Evolutionary conservation across 2,888 invertebrate species (phyloP), one percentile per base, ranked within the genome.

Genomic region (Drosophila meridionalis): DNA sequence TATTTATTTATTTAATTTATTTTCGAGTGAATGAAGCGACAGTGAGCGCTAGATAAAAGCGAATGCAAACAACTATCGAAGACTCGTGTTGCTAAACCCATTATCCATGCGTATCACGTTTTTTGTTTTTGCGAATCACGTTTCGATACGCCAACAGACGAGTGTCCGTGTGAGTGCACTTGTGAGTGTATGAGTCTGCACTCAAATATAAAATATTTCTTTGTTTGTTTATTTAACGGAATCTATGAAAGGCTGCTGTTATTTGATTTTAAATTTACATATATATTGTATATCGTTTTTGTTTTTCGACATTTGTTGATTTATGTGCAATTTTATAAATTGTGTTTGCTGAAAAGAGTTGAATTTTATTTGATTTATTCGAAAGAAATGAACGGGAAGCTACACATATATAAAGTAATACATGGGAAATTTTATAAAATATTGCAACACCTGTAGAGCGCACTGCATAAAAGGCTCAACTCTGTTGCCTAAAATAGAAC

Each of bases 101-200:
- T 86, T 80, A 73, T 70, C 75, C 75, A 86, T 77, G 76, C 82
- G 70, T 32, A 76, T 75, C 90, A 90, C 91, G 90, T 88, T 90
- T 90, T 55, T 72, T 64, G 73, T 90, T 90, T 55, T 74, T 60
- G 76, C 78, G 52, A 85, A 88, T 82, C 91, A 90, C 89, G 87
- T 85, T 88, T 86, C 66, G 67, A 59, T 58, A 65, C 64, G 42
- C 64, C 82, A 76, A 76, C 69, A 66, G 36, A 47, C 75, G 52
- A 52, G 42, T 60, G 50, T 61, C 74, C 57, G 57, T 78, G 59
- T 67, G 66, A 66, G 68, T 71, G 57, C 68, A 63, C 70, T 70
- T 55, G 20, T 67, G 65, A 67, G 59, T 65, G 59, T 65, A 60
- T 50, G 57, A 42, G 64, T 73, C 34, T 63, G 32, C 72, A 45